Evolutionary conservation across 1,140 invertebrate species (phyloP).

Genomic region (Halesus radiatus): DNA sequence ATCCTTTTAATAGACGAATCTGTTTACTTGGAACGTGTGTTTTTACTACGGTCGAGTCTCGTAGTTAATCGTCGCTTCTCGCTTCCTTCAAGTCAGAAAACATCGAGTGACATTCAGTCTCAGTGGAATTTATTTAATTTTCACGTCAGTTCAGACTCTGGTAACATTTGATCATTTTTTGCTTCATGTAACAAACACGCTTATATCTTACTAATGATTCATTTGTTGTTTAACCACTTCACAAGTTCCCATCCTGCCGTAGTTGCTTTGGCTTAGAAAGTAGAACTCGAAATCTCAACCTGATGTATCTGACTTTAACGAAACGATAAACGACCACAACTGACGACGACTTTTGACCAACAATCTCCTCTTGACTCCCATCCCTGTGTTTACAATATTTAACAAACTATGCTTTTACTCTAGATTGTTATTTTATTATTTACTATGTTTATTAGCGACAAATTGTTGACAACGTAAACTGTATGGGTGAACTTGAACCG

Average conservation of each 20-base stretch:
- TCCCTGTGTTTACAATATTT: background rate
- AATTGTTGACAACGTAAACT: too few relatives aligned
- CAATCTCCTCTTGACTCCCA: background rate
- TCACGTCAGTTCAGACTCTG: constrained; percentile 50
- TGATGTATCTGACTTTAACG: constrained; percentile 54
- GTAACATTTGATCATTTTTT: constrained; percentile 53
- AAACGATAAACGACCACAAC: constrained; percentile 53
- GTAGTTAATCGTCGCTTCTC: constrained; percentile 30
- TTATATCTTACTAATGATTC: constrained; percentile 35
- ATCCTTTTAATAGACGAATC: constrained; percentile 54
- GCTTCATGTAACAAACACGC: constrained; percentile 47
- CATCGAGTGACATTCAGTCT: constrained; percentile 68
- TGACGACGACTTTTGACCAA: constrained; percentile 56
- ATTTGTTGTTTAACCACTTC: constrained; percentile 35
- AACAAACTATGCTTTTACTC: too few relatives aligned
- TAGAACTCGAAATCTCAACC: constrained; percentile 22
- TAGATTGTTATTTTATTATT: too few relatives aligned
- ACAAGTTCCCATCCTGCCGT: background rate
- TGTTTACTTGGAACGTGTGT: constrained; percentile 51
- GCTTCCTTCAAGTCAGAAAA: constrained; percentile 48
- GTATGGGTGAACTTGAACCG: too few relatives aligned
- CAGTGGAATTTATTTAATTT: constrained; percentile 69
- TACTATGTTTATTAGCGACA: too few relatives aligned
- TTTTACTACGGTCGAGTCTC: constrained; percentile 54
- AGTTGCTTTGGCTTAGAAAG: constrained; percentile 43